Conservation (phyloP, 1,140 invertebrate genomes). For the Drosophila willistoni region DNA sequence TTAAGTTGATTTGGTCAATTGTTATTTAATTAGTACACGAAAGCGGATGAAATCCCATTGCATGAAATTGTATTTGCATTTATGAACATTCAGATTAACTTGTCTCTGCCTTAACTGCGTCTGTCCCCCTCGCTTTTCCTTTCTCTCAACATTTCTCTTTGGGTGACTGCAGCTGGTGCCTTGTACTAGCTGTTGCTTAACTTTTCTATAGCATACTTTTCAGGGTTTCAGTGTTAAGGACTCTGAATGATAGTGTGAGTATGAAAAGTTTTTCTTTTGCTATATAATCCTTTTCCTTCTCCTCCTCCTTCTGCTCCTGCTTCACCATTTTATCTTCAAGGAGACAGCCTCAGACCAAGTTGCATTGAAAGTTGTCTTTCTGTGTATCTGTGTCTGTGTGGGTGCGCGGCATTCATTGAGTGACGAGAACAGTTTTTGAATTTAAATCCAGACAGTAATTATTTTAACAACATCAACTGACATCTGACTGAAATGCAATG, state of each 20-base stretch:
- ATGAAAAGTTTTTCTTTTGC: conserved; percentile 38
- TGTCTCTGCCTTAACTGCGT: neutral
- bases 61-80: conserved; percentile 14
- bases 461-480: conserved; percentile 45
- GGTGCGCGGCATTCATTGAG: conserved; percentile 42
- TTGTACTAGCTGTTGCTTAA: conserved; percentile 8
- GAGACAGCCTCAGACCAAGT: conserved; percentile 13
- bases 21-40: conserved; percentile 45
- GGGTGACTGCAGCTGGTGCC: conserved; percentile 14
- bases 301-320: neutral
- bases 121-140: neutral
- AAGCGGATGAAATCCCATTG: neutral
- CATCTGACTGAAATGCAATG: neutral
- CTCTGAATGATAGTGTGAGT: conserved; percentile 14
- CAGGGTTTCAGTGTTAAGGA: conserved; percentile 38
- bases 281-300: conserved; percentile 35
- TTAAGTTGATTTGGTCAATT: conserved; percentile 39
- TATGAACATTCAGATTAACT: conserved; percentile 30
- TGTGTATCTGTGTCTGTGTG: no score
- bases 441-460: conserved; percentile 48
- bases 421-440: conserved; percentile 34
- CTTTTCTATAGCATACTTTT: conserved; percentile 44
- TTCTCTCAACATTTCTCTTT: neutral
- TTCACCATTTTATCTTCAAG: neutral
- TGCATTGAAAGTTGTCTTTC: conserved; percentile 5